Evolutionary conservation across 2,797 vertebrate genomes (phyloP).

Genomic region (Oceanodroma leucorhoa): DNA sequence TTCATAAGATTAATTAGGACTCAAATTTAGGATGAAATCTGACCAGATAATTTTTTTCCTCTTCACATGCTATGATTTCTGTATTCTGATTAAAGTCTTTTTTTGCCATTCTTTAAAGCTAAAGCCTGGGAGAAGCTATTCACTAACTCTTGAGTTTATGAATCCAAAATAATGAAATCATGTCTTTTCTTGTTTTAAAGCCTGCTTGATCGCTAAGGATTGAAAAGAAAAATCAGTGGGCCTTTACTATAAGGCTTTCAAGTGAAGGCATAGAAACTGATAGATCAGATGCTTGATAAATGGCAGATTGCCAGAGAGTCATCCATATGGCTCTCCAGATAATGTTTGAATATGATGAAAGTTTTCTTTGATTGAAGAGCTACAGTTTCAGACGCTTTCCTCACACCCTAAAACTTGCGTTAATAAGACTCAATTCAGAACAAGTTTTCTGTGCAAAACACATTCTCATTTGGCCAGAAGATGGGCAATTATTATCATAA

Average conservation of each 20-base stretch:
- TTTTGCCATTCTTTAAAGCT: not conserved
- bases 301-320: not conserved
- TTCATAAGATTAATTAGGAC: not conserved
- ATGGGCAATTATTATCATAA: not conserved
- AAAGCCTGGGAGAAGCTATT: not conserved
- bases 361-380: conserved; percentile 6
- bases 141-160: not conserved
- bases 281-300: conserved; percentile 3
- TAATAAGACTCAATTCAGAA: not conserved
- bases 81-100: not conserved
- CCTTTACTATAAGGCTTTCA: not conserved
- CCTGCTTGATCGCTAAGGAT: not conserved
- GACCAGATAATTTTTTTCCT: not conserved
- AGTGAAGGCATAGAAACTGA: not conserved
- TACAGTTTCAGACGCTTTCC: not conserved
- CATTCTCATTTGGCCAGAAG: not conserved
- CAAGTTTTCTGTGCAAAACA: not conserved
- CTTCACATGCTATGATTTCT: not conserved
- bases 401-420: not conserved
- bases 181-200: conserved; percentile 46
- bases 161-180: conserved; percentile 44
- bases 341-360: not conserved
- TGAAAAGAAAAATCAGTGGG: conserved; percentile 36
- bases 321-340: conserved; percentile 33
- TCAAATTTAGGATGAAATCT: not conserved